A percentile compares a stretch with the other conserved stretches of the same genome.
phyloP scores from a whole-genome alignment of 2,888 invertebrate genomes.

The Temnothorax rugatulus region DNA sequence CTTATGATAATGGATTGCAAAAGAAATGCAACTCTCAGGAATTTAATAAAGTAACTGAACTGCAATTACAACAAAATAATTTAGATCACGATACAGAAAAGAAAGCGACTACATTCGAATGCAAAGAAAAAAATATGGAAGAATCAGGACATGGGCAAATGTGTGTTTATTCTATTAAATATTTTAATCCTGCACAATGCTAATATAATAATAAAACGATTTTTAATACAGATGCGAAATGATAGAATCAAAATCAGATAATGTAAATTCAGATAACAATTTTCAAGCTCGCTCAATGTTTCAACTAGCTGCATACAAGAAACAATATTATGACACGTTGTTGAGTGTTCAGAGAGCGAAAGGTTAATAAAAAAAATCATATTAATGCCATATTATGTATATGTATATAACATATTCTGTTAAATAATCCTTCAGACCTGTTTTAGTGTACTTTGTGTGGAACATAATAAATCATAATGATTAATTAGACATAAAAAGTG shows the following conservation, averaged over 20 bases:
- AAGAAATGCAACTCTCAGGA: conserved; percentile 8
- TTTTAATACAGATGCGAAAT: conserved; percentile 59
- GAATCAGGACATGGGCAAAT: conserved; percentile 58
- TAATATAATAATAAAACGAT: conserved; percentile 55
- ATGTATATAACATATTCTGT: conserved; percentile 16
- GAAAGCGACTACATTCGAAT: neutral
- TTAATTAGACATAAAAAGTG: neutral
- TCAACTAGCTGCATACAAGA: conserved; percentile 76
- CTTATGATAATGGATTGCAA: conserved; percentile 8
- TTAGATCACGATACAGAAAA: neutral
- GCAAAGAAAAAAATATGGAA: conserved; percentile 39
- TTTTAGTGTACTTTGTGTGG: conserved; percentile 19
- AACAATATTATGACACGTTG: conserved; percentile 79
- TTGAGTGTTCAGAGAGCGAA: conserved; percentile 79
- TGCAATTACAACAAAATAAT: conserved; percentile 10
- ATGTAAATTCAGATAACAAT: conserved; percentile 55
- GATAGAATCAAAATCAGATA: conserved; percentile 55
- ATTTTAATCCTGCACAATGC: neutral
- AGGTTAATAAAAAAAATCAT: conserved; percentile 68
- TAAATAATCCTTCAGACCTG: conserved; percentile 12
- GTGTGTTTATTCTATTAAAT: conserved; percentile 16
- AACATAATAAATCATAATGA: conserved; percentile 3
- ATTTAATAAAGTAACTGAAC: conserved; percentile 3
- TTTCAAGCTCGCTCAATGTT: conserved; percentile 66
- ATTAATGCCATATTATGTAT: conserved; percentile 27